Percentiles rank a stretch among this genome's conserved stretches.
Conservation (phyloP, 1,140 invertebrate species). For the Meloidogyne exigua region DNA sequence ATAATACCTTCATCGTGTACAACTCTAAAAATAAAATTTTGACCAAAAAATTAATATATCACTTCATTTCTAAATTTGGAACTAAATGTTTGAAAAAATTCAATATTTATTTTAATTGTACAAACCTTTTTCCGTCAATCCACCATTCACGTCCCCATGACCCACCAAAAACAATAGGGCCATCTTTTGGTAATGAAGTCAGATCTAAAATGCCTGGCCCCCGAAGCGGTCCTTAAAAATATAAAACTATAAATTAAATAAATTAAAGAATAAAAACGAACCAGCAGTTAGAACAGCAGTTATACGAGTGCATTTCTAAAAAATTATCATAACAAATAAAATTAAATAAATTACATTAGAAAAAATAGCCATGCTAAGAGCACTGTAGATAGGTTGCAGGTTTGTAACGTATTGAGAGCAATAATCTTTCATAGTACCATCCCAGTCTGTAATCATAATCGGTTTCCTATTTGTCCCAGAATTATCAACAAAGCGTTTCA, state of each 20-base stretch:
- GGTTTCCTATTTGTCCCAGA: slow-evolving; percentile 42
- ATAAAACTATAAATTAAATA: not conserved
- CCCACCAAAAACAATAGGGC: slow-evolving; percentile 61
- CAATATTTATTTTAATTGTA: too few relatives aligned
- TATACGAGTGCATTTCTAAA: slow-evolving; percentile 46
- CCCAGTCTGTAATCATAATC: slow-evolving; percentile 62
- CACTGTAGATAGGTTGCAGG: slow-evolving; percentile 62
- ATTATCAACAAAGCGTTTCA: slow-evolving; percentile 30
- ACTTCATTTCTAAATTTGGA: too few relatives aligned
- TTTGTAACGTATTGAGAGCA: slow-evolving; percentile 63
- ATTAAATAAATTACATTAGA: slow-evolving; percentile 30
- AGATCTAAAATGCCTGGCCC: slow-evolving; percentile 62
- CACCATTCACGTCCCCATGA: slow-evolving; percentile 63
- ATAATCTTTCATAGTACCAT: slow-evolving; percentile 64
- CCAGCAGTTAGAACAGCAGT: slow-evolving; percentile 60
- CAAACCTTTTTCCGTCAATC: slow-evolving; percentile 48
- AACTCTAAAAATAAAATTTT: slow-evolving; percentile 31
- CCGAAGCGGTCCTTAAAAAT: slow-evolving; percentile 29
- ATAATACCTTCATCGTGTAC: slow-evolving; percentile 59
- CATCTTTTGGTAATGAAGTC: slow-evolving; percentile 60
- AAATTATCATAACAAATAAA: not conserved
- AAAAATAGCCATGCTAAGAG: slow-evolving; percentile 55
- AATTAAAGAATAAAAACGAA: slow-evolving; percentile 29
- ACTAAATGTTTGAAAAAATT: not conserved
- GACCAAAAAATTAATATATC: too few relatives aligned